Base-by-base conservation (phyloP, 2,797 vertebrate genomes). In the Sphaeramia orbicularis region DNA sequence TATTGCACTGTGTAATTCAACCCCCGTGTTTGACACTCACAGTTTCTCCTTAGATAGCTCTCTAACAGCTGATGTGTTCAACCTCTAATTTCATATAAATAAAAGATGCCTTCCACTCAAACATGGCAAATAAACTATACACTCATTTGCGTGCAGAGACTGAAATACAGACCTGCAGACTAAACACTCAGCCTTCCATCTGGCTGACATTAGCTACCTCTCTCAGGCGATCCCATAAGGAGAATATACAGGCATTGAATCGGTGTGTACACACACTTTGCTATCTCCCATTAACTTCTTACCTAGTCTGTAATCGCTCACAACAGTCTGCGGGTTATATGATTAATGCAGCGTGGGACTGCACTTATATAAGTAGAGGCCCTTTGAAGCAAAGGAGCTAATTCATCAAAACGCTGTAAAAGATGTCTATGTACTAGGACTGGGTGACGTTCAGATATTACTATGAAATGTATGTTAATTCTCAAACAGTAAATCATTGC, bases 241-340 rank as follows among this genome's bases (percentile, higher is more conserved):
- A 55, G 65, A 71, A 62, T 36, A 66, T 70, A 47, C 63, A 74
- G 60, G 51, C 63, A 77, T 78, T 78, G 66, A 74, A 83, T 77
- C 66, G 72, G 61, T 45, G 59, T 61, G 62, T 62, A 61, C 66
- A 68, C 71, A 77, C 55, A 66, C 60, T 50, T 66, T 71, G 58
- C 62, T 60, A 15, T 44, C 71, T 79, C 52, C 61, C 76, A 80
- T 86, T 85, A 83, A 79, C 62, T 71, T 73, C 63, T 84, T 78
- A 80, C 57, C 55, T 50, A 16, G 19, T 75, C 74, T 72, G 66
- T 77, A 80, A 82, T 76, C 53, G 63, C 74, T 63, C 61, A 81
- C 77, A 73, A 45, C 50, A 43, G 69, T 65, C 64, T 70, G 59
- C 16, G 52, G 65, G 65, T 65, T 74, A 55, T 43, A 57, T 42